phyloP scores from a whole-genome alignment of 2,888 invertebrate species.

The Lepidocyrtoides sp. region DNA sequence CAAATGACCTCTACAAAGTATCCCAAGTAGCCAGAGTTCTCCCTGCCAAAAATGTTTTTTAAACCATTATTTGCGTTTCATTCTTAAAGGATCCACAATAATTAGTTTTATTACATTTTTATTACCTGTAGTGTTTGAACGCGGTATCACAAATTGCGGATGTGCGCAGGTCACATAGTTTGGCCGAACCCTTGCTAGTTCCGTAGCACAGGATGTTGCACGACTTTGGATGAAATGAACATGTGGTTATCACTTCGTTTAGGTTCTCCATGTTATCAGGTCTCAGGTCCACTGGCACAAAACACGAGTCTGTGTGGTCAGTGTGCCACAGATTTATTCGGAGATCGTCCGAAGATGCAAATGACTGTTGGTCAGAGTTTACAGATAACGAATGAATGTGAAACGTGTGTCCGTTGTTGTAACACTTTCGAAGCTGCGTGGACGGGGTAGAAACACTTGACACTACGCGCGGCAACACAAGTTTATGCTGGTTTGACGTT shows the following conservation, averaged over 20 bases:
- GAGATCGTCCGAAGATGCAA: constrained; percentile 33
- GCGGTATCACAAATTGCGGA: constrained; percentile 99
- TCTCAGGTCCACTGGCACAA: constrained; percentile 99
- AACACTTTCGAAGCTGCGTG: not conserved
- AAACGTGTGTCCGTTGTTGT: constrained; percentile 42
- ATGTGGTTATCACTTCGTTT: constrained; percentile 99
- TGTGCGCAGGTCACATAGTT: constrained; percentile 99
- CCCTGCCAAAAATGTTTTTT: too few relatives aligned
- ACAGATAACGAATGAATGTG: constrained; percentile 59
- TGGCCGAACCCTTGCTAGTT: constrained; percentile 99
- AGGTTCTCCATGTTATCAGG: constrained; percentile 99
- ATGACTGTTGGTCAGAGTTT: constrained; percentile 46
- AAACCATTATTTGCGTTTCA: too few relatives aligned
- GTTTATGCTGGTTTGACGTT: not conserved
- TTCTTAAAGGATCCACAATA: too few relatives aligned
- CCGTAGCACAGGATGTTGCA: constrained; percentile 99
- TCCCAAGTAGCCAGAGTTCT: not conserved
- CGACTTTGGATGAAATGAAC: constrained; percentile 99
- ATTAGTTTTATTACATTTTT: too few relatives aligned
- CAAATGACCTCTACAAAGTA: constrained; percentile 23
- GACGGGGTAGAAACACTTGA: not conserved
- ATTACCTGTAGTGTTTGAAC: constrained; percentile 91
- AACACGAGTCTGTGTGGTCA: constrained; percentile 61
- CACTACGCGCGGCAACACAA: not conserved
- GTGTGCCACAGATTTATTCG: constrained; percentile 54